Evolutionary conservation across 2,797 vertebrate genomes (phyloP), one percentile per base, ranked within the genome.

Genomic region (Chaetodon trifasciatus): DNA sequence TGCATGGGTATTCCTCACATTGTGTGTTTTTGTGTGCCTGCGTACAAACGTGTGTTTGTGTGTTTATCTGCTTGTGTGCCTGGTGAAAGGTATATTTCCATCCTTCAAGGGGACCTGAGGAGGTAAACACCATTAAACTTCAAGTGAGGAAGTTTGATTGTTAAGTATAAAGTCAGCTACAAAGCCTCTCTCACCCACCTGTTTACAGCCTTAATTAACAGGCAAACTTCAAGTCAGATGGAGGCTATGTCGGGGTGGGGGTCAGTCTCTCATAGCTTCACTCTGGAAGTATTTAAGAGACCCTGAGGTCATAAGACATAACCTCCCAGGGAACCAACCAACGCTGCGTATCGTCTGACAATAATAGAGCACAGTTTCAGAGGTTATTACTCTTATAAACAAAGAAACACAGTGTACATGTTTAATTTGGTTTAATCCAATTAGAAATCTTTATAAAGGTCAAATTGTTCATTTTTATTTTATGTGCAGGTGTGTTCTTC

Each of bases 171-270:
- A 84, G 82, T 78, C 80, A 67, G 68, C 79, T 78, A 85, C 89
- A 86, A 89, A 92, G 84, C 82, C 57, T 79, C 83, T 90, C 79
- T 91, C 90, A 87, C 86, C 90, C 81, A 82, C 88, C 87, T 90
- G 91, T 92, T 94, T 92, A 92, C 86, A 57, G 55, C 77, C 83
- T 94, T 92, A 94, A 95, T 95, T 95, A 95, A 89, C 93, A 92
- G 86, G 84, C 91, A 94, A 92, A 92, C 91, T 63, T 70, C 46
- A 94, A 86, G 84, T 91, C 91, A 86, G 83, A 85, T 90, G 83
- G 90, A 76, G 79, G 63, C 67, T 88, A 88, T 73, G 88, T 80
- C 75, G 56, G 74, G 77, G 80, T 53, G 78, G 84, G 83, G 84
- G 82, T 88, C 70, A 69, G 66, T 17, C 74, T 76, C 83, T 77